Evolutionary conservation across 2,113 vertebrate species (phyloP).

Genomic region (Rana temporaria): DNA sequence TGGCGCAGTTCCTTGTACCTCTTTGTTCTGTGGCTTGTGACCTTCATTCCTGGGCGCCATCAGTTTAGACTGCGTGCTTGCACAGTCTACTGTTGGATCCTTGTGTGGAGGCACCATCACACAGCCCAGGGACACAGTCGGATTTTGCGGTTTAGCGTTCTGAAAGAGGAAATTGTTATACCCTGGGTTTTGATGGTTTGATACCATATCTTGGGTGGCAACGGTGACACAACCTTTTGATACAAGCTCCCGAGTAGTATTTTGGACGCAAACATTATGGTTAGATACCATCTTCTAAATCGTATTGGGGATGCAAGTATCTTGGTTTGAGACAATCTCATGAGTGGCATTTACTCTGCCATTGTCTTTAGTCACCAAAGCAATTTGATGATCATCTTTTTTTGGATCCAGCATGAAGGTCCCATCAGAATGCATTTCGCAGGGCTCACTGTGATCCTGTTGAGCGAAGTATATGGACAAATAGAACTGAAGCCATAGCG

Average conservation of each 20-base stretch:
- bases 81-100: neutral
- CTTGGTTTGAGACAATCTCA: no score
- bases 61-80: no score
- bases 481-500: conserved; percentile 31
- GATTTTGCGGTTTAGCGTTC: neutral
- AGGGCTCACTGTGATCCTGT: conserved; percentile 5
- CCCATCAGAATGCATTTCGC: neutral
- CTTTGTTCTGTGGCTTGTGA: neutral
- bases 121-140: conserved; percentile 12
- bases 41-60: no score
- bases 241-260: no score
- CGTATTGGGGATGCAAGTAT: no score
- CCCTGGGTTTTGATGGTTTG: no score
- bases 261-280: no score
- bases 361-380: neutral
- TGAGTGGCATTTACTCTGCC: no score
- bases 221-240: no score
- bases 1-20: neutral
- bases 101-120: neutral
- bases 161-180: conserved; percentile 37
- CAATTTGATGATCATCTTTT: no score
- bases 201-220: no score
- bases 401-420: neutral
- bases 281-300: no score
- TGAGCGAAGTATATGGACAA: neutral